Conservation (phyloP, 2,113 vertebrate genomes). For the Toxotes chatareus region DNA sequence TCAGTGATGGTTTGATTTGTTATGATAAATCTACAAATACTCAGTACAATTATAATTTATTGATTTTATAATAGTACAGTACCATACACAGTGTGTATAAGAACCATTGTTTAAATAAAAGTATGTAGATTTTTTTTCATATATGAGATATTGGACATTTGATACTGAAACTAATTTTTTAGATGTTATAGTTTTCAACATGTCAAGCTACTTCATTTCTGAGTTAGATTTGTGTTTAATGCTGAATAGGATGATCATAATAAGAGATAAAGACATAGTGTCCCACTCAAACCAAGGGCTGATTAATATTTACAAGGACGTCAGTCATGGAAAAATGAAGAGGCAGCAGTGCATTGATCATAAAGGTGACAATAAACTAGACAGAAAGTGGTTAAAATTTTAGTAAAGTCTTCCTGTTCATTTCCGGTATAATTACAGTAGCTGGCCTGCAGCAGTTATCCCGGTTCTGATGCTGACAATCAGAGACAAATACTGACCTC, state of each 20-base stretch:
- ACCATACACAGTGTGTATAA: not conserved
- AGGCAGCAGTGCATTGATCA: not conserved
- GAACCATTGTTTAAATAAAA: too few relatives aligned
- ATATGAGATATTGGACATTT: not conserved
- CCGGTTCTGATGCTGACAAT: not conserved
- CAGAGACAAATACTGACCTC: constrained; percentile 43
- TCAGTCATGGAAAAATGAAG: not conserved
- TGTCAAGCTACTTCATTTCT: not conserved
- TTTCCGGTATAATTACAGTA: not conserved
- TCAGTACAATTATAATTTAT: not conserved
- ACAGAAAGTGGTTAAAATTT: not conserved
- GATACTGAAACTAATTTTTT: not conserved
- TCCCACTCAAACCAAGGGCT: not conserved
- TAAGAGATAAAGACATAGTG: not conserved
- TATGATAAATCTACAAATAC: not conserved
- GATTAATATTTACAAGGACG: not conserved
- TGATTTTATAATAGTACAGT: not conserved
- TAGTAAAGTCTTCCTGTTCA: not conserved
- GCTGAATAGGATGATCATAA: not conserved
- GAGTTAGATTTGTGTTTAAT: not conserved
- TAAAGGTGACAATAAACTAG: not conserved
- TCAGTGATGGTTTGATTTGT: not conserved
- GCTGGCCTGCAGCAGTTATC: not conserved
- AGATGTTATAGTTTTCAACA: not conserved
- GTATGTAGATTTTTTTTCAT: not conserved